Conservation (phyloP, 2,888 invertebrate species). For the Catocala nupta region DNA sequence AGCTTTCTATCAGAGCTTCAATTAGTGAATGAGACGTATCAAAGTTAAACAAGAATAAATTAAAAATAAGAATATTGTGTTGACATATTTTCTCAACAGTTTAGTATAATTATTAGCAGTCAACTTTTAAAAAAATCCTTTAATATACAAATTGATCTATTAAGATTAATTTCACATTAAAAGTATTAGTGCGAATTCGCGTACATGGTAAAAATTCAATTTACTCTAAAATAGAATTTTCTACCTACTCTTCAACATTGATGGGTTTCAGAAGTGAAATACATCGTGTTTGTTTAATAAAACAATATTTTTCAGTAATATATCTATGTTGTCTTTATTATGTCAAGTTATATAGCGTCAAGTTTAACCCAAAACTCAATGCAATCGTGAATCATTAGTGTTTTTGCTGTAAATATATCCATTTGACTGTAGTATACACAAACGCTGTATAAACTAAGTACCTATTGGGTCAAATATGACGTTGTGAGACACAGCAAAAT, state of each 20-base stretch:
- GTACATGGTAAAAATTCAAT: slow-evolving; percentile 20
- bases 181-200: slow-evolving; percentile 28
- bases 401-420: no score
- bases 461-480: slow-evolving; percentile 30
- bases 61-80: no score
- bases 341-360: slow-evolving; percentile 25
- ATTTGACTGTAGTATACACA: no score
- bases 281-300: slow-evolving; percentile 6
- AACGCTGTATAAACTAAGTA: no score
- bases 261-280: slow-evolving; percentile 22
- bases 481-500: slow-evolving; percentile 49
- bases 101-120: no score
- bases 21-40: no score
- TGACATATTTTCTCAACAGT: no score
- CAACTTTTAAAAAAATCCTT: no score
- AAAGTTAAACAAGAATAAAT: no score
- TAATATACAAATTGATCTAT: background rate
- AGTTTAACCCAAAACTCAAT: slow-evolving; percentile 23
- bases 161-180: background rate
- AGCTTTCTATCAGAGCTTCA: no score
- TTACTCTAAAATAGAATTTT: slow-evolving; percentile 19
- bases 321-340: slow-evolving; percentile 42
- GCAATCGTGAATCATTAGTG: no score
- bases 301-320: slow-evolving; percentile 19
- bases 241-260: slow-evolving; percentile 27